Percentiles rank a stretch among this genome's conserved stretches.
These are phyloP conservation scores for Danio tinwini DNA, from an alignment of 2,797 vertebrate genomes.

Conservation along the genomic window DNA sequence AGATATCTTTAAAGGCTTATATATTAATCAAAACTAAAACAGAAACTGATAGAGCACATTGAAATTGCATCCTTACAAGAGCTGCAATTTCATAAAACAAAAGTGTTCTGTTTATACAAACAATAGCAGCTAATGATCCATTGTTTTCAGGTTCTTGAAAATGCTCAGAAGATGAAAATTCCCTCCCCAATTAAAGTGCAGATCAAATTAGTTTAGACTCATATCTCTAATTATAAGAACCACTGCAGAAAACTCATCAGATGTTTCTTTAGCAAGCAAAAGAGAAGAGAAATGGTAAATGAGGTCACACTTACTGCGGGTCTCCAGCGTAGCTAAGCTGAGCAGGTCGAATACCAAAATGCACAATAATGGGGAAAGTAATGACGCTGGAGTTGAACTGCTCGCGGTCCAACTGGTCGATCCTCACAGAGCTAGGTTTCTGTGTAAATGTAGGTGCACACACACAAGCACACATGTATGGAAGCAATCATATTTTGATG, in stretches of 20 bases:
- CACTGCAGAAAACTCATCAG: neutral
- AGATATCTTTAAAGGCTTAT: no score
- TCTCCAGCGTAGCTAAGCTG: slow-evolving; percentile 99
- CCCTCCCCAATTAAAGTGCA: neutral
- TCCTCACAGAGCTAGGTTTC: slow-evolving; percentile 98
- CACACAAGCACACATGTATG: slow-evolving; percentile 22
- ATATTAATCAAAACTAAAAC: slow-evolving; percentile 59
- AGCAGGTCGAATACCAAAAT: slow-evolving; percentile 97
- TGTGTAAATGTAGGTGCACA: slow-evolving; percentile 60
- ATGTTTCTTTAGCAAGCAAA: neutral
- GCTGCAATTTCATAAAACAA: neutral
- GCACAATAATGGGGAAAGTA: slow-evolving; percentile 98
- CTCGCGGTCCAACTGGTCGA: slow-evolving; percentile 97
- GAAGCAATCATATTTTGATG: neutral
- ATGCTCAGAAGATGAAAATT: neutral
- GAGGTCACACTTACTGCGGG: slow-evolving; percentile 89
- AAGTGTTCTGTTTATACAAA: neutral
- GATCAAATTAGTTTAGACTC: neutral
- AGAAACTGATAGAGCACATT: neutral
- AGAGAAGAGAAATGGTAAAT: neutral
- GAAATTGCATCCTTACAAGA: neutral
- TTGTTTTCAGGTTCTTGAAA: neutral
- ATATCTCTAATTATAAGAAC: neutral
- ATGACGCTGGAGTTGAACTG: slow-evolving; percentile 98
- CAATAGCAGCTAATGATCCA: neutral